phyloP scores from a whole-genome alignment of 2,888 invertebrate species.

The Drosophila birchii region DNA sequence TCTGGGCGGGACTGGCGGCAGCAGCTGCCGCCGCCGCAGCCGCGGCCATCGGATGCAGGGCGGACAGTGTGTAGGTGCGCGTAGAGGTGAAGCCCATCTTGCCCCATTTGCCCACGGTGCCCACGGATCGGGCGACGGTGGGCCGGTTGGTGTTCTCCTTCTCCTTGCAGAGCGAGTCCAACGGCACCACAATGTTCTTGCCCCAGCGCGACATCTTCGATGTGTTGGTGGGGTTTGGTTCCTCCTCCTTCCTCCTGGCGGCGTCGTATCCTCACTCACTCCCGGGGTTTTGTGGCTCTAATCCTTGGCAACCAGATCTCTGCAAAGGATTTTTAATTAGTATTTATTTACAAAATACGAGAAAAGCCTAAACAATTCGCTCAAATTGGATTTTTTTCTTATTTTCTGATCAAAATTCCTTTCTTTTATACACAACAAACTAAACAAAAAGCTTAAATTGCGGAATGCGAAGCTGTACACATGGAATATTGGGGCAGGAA shows the following conservation, averaged over 20 bases:
- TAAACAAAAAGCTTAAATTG: too few relatives aligned
- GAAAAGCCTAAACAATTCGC: background rate
- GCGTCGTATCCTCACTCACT: slow-evolving; percentile 14
- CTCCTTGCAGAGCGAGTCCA: slow-evolving; percentile 88
- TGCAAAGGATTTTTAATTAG: slow-evolving; percentile 14
- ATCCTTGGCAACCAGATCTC: slow-evolving; percentile 33
- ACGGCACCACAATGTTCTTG: slow-evolving; percentile 88
- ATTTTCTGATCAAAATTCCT: background rate
- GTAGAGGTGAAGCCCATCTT: slow-evolving; percentile 97
- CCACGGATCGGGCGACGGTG: slow-evolving; percentile 94
- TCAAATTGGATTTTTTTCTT: background rate
- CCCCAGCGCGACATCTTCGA: slow-evolving; percentile 88
- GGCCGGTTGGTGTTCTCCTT: slow-evolving; percentile 93
- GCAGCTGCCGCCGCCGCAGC: slow-evolving; percentile 71
- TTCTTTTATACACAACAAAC: background rate
- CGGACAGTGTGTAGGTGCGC: slow-evolving; percentile 86
- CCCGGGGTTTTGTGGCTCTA: slow-evolving; percentile 21
- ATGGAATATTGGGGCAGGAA: background rate
- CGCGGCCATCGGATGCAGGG: slow-evolving; percentile 77
- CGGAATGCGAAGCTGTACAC: background rate
- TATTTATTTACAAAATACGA: background rate
- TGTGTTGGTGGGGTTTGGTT: slow-evolving; percentile 6
- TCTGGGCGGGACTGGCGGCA: slow-evolving; percentile 69
- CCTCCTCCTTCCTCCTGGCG: slow-evolving; percentile 19
- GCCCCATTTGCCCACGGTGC: slow-evolving; percentile 97